phyloP scores from a whole-genome alignment of 2,797 vertebrate genomes.

The Sus cebifrons region DNA sequence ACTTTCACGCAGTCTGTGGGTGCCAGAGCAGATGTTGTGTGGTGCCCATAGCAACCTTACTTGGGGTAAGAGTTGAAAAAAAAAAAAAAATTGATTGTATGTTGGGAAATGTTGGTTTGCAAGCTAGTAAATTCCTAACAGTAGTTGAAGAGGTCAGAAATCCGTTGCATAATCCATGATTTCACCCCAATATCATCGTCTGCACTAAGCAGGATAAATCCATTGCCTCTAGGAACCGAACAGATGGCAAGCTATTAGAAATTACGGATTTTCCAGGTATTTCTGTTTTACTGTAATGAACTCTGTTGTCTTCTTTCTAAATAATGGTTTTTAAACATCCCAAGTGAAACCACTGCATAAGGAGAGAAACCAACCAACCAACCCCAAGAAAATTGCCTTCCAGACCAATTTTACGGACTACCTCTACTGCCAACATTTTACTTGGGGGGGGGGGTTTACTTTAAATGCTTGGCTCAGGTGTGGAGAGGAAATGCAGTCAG shows the following conservation, averaged over 20 bases:
- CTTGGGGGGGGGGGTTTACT: neutral
- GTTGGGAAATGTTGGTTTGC: conserved; percentile 65
- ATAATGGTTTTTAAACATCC: conserved; percentile 79
- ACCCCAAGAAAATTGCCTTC: neutral
- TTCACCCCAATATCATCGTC: conserved; percentile 86
- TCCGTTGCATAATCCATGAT: conserved; percentile 86
- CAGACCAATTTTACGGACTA: neutral
- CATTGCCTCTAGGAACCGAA: conserved; percentile 85
- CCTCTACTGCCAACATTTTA: neutral
- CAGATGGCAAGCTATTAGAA: conserved; percentile 91
- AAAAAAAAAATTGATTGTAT: conserved; percentile 57
- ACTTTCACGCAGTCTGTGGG: conserved; percentile 57
- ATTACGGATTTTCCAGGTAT: conserved; percentile 87
- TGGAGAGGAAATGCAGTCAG: neutral
- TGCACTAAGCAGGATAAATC: conserved; percentile 89
- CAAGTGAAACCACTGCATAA: conserved; percentile 16
- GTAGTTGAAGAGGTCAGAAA: conserved; percentile 82
- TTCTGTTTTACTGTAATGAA: conserved; percentile 84
- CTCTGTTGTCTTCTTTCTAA: conserved; percentile 77
- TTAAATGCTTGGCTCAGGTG: neutral
- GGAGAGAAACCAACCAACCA: neutral
- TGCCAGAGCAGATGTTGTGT: conserved; percentile 58
- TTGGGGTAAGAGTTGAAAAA: conserved; percentile 71
- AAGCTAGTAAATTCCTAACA: conserved; percentile 65
- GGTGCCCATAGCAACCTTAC: conserved; percentile 70